phyloP scores from a whole-genome alignment of 2,888 invertebrate genomes.

The Eupsilia transversa region DNA sequence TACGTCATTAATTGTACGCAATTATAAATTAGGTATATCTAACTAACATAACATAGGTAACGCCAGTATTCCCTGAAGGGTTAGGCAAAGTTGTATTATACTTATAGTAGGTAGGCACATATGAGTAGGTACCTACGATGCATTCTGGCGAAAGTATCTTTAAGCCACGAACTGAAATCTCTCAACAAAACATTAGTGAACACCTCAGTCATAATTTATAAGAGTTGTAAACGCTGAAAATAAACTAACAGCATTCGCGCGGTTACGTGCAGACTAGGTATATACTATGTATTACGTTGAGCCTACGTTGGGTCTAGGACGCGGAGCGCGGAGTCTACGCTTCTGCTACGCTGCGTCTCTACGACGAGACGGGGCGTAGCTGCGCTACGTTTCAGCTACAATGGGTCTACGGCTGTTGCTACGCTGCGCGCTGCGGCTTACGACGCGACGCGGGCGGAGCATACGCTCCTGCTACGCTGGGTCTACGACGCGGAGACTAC shows the following conservation, averaged over 20 bases:
- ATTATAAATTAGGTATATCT: not conserved
- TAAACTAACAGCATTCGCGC: not conserved
- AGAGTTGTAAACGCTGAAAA: not conserved
- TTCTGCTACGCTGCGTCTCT: not conserved
- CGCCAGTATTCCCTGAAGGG: not conserved
- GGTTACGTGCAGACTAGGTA: not conserved
- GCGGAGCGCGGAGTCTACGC: not conserved
- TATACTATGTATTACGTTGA: not conserved
- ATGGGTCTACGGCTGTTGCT: not conserved
- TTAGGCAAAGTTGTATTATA: not conserved
- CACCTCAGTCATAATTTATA: not conserved
- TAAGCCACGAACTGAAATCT: not conserved
- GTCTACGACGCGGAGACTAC: not conserved
- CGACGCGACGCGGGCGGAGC: no score
- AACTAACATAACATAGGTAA: not conserved
- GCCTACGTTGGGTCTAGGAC: not conserved
- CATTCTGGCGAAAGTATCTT: not conserved
- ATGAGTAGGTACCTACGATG: not conserved
- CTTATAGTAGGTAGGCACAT: not conserved
- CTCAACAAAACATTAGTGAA: not conserved
- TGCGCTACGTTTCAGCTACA: not conserved
- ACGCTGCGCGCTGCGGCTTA: not conserved
- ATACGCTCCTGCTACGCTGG: not conserved
- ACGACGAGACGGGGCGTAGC: not conserved
- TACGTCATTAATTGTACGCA: slow-evolving; percentile 32